Evolutionary conservation across 2,888 invertebrate genomes (phyloP), one percentile per base, ranked within the genome.

Genomic region (Lampropteryx suffumata): DNA sequence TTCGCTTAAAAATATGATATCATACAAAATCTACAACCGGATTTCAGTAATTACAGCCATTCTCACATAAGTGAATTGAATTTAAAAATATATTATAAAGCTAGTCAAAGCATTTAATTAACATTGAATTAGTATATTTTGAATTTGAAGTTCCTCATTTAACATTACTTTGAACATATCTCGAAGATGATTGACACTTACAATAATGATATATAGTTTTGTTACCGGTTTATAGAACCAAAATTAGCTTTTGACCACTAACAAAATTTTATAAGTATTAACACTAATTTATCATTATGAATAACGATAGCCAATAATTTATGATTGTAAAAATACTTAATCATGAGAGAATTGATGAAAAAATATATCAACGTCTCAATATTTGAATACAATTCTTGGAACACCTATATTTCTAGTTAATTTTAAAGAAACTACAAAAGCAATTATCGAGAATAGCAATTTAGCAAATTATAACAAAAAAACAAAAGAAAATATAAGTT

Each of bases 1-100:
- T 32, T 24, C 12, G 10, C 28, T 34, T 41, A 12, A 24, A 32
- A 34, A 17, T 43, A 35, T 34, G 44, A 45, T 30, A 21, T 36
- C 36, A 45, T 36, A 43, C 12, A 12, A 36, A 37, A 40, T n/a
- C 27, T 33, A 47, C 5, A 65, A 59, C 65, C 65, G 61, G 69
- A 63, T 60, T 61, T 51, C n/a, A 53, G 45, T 60, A 62, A 53
- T 66, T 67, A 61, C 53, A 37, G 24, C 49, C 57, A 62, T 61
- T 56, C 50, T 62, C 55, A 24, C 24, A 53, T 42, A 36, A 59
- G 45, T 61, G 52, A 66, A 58, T 62, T 59, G 41, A 55, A 55
- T 44, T 27, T 51, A 49, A 49, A 44, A 49, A 41, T 36, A 49
- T 43, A 39, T 56, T 50, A 17, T 17, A 17, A 17, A 17, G 17